Evolutionary conservation across 2,113 vertebrate genomes (phyloP).

Genomic region (Oreotrochilus melanogaster): DNA sequence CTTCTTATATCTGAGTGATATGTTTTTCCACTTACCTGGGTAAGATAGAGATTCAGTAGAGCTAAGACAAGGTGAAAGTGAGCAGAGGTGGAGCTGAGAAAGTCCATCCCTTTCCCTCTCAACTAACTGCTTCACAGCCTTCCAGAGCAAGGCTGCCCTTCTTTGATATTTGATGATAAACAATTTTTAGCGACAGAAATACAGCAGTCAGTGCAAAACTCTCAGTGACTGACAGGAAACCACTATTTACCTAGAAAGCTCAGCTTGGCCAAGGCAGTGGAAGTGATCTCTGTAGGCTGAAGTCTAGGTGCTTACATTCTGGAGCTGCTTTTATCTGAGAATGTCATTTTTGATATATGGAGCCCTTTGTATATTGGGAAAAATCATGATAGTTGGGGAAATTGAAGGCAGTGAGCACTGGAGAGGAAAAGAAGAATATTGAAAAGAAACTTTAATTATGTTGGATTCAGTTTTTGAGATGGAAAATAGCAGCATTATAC

Average conservation of each 20-base stretch:
- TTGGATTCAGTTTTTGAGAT: conserved; percentile 41
- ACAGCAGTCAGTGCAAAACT: neutral
- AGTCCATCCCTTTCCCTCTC: neutral
- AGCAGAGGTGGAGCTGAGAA: neutral
- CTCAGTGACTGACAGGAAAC: neutral
- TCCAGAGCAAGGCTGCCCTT: neutral
- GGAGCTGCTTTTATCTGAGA: neutral
- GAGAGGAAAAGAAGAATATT: conserved; percentile 40
- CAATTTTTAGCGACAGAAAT: neutral
- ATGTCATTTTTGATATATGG: conserved; percentile 65
- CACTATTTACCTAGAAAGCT: neutral
- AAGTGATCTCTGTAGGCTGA: neutral
- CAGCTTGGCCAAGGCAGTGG: neutral
- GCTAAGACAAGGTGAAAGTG: neutral
- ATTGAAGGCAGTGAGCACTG: conserved; percentile 35
- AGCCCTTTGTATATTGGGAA: conserved; percentile 1
- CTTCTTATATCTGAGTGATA: neutral
- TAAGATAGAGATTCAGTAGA: neutral
- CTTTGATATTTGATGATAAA: neutral
- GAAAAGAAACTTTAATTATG: conserved; percentile 64
- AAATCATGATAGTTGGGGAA: conserved; percentile 35
- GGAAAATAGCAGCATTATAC: neutral
- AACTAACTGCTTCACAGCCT: neutral
- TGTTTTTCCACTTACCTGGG: neutral
- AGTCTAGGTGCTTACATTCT: neutral